Evolutionary conservation across 2,888 invertebrate species (phyloP), one percentile per base, ranked within the genome.

Genomic region (Willowsia nigromaculata): DNA sequence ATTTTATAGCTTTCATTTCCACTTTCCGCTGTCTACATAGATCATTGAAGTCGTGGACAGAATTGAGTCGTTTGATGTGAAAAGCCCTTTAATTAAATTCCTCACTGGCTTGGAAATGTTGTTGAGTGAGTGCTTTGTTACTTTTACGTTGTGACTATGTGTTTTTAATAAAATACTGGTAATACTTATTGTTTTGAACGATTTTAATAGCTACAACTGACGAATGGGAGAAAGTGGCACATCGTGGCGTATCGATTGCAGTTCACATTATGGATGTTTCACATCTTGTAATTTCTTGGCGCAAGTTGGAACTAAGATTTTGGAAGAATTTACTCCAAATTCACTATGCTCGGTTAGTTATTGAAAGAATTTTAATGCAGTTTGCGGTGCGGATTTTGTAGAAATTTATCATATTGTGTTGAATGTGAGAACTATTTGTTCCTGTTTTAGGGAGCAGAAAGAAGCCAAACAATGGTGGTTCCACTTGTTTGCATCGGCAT

Each of bases 221-320:
- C 91, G 97, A 98, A 93, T 99, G 99, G 99, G 98, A 99, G 94
- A 96, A 96, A 93, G 97, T 97, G 92, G 98, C 99, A 0, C 97
- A 98, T 93, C 96, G 95, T 91, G 96, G 96, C 6, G 97, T 99
- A 89, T 97, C 97, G 91, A 94, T 99, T 93, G 95, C 96, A 0
- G 95, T 95, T 0, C 95, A 97, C 89, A 96, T 97, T n/a, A 94
- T 96, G 37, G 95, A 95, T 37, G 95, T 99, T 0, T 97, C 97
- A 0, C 95, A 96, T 90, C 96, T 97, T 93, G 97, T 99, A 78
- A 96, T 99, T 71, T 95, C 96, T 78, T 99, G 99, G 99, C 96
- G 99, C 88, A 97, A 97, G 93, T 94, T 98, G 33, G 99, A 99
- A 94, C 95, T 99, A 92, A 95, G 95, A 87, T 96, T 96, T 93